Conservation (phyloP, 2,113 vertebrate genomes). For the Hepsetus odoe region DNA sequence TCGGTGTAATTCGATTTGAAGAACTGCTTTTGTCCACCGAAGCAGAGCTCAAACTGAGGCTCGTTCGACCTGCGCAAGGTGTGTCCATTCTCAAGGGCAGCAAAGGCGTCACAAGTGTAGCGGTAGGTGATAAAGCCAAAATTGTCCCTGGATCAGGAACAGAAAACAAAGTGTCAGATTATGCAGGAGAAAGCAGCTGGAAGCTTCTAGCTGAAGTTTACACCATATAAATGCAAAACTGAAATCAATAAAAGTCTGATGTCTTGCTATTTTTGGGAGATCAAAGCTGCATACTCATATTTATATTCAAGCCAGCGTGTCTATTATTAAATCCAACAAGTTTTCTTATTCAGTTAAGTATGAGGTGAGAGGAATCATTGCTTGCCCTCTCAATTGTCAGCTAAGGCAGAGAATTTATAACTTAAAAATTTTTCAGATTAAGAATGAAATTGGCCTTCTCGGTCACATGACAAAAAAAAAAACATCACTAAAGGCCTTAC, state of each 20-base stretch:
- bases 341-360: conserved; percentile 1
- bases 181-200: conserved; percentile 1
- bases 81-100: conserved; percentile 97
- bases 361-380: conserved; percentile 13
- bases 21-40: conserved; percentile 94
- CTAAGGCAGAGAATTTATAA: conserved; percentile 35
- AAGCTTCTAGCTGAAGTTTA: conserved; percentile 52
- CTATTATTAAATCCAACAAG: background rate
- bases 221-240: conserved; percentile 70
- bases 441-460: conserved; percentile 30
- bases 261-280: conserved; percentile 49
- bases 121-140: conserved; percentile 99
- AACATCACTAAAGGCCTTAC: conserved; percentile 75
- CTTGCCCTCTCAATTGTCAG: conserved; percentile 39
- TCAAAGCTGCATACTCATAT: conserved; percentile 20
- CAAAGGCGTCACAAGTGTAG: conserved; percentile 97
- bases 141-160: conserved; percentile 87
- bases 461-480: conserved; percentile 13
- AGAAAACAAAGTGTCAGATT: conserved; percentile 62
- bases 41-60: conserved; percentile 96
- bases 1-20: conserved; percentile 98
- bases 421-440: conserved; percentile 28
- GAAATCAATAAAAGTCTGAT: conserved; percentile 68
- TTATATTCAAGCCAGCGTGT: conserved; percentile 37
- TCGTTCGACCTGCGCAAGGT: conserved; percentile 90